Evolutionary conservation across 1,140 invertebrate genomes (phyloP).

Genomic region (Drosophila kanapiae): DNA sequence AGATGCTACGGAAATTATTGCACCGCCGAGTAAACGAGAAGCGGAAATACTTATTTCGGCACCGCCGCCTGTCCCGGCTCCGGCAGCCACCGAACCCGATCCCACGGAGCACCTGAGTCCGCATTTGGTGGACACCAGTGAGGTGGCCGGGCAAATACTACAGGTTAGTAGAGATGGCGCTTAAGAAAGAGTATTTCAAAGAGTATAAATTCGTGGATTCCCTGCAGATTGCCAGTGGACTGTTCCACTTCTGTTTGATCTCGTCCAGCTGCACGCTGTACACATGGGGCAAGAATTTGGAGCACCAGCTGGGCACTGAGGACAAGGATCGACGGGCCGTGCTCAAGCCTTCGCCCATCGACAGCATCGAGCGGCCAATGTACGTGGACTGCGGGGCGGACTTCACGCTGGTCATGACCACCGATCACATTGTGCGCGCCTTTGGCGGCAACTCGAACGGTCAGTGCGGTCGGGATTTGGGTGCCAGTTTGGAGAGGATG

Average conservation of each 20-base stretch:
- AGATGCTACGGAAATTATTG: constrained; percentile 56
- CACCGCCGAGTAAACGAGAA: background rate
- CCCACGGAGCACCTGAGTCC: constrained; percentile 87
- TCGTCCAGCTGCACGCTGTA: constrained; percentile 88
- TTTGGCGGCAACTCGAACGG: constrained; percentile 89
- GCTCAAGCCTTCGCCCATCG: constrained; percentile 78
- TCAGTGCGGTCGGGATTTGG: constrained; percentile 85
- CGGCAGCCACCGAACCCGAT: constrained; percentile 61
- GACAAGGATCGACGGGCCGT: constrained; percentile 86
- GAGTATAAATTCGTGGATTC: background rate
- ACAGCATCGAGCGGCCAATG: constrained; percentile 83
- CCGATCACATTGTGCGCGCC: constrained; percentile 86
- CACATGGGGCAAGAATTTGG: constrained; percentile 89
- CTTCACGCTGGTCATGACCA: constrained; percentile 87
- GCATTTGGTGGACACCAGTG: constrained; percentile 87
- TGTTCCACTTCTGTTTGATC: constrained; percentile 88
- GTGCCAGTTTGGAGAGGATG: constrained; percentile 70
- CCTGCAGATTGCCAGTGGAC: constrained; percentile 87
- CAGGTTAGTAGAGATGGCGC: constrained; percentile 84
- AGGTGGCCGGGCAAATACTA: constrained; percentile 87
- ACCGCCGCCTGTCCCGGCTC: constrained; percentile 22
- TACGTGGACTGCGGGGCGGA: constrained; percentile 87
- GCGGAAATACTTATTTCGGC: constrained; percentile 15
- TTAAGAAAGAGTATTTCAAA: no score
- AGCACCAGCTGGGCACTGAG: constrained; percentile 88